Percentiles rank a stretch among this genome's conserved stretches.
phyloP scores from a whole-genome alignment of 2,888 invertebrate genomes.

The Melanophora roralis region DNA sequence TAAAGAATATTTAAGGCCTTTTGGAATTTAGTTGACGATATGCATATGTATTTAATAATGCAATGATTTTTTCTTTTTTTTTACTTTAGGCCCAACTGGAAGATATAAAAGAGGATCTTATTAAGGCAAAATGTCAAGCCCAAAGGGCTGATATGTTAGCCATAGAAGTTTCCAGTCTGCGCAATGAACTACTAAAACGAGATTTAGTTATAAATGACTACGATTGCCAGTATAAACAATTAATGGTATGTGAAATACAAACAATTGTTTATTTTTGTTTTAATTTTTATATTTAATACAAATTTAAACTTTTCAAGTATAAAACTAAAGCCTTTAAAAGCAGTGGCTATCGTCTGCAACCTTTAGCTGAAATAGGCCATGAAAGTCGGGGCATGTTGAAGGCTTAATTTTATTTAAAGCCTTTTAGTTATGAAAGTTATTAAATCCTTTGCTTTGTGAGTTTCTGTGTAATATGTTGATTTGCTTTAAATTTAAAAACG shows the following conservation, averaged over 20 bases:
- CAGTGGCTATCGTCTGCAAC: constrained; percentile 63
- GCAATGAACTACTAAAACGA: constrained; percentile 68
- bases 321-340: constrained; percentile 63
- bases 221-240: constrained; percentile 68
- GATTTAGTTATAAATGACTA: constrained; percentile 69
- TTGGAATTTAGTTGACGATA: too few relatives aligned
- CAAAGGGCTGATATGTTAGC: constrained; percentile 65
- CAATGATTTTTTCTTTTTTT: too few relatives aligned
- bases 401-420: constrained; percentile 2
- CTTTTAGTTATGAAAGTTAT: neutral
- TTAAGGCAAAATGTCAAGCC: constrained; percentile 61
- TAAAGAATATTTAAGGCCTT: neutral
- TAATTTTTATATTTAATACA: neutral
- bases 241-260: constrained; percentile 66
- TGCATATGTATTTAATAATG: too few relatives aligned
- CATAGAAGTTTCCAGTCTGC: constrained; percentile 68
- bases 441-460: neutral
- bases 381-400: constrained; percentile 1
- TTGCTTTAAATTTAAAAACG: neutral
- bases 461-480: neutral
- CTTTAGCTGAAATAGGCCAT: constrained; percentile 63
- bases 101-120: constrained; percentile 66
- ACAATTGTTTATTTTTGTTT: neutral
- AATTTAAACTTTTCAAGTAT: constrained; percentile 56
- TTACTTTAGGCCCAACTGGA: constrained; percentile 60